Evolutionary conservation across 2,113 vertebrate species (phyloP).

Genomic region (Trichechus manatus): DNA sequence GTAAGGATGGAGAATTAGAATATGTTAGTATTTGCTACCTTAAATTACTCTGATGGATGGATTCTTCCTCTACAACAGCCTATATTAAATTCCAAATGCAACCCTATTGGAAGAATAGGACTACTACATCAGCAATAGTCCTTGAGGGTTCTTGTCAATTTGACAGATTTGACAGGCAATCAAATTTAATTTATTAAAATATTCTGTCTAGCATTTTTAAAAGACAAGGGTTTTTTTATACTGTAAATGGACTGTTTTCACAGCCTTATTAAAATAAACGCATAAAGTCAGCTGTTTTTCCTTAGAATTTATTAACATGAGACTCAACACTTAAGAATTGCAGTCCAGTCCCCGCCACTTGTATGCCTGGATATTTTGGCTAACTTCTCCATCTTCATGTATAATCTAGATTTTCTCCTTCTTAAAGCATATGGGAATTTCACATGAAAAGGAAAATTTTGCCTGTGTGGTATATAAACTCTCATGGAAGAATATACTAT

Average conservation of each 20-base stretch:
- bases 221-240: slow-evolving; percentile 72
- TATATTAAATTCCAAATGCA: slow-evolving; percentile 67
- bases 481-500: neutral
- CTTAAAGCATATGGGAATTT: slow-evolving; percentile 18
- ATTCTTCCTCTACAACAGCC: neutral
- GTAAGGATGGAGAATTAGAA: slow-evolving; percentile 1
- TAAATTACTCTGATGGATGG: slow-evolving; percentile 63
- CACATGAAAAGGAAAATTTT: neutral
- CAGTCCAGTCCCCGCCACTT: neutral
- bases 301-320: slow-evolving; percentile 68
- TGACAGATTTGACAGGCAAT: slow-evolving; percentile 79
- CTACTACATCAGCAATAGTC: slow-evolving; percentile 56
- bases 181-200: slow-evolving; percentile 84
- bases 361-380: neutral
- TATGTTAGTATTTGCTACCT: slow-evolving; percentile 65
- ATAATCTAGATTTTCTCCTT: neutral
- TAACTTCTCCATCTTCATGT: neutral
- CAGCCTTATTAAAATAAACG: slow-evolving; percentile 78
- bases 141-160: slow-evolving; percentile 71
- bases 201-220: slow-evolving; percentile 76
- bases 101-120: slow-evolving; percentile 64
- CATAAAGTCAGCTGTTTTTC: slow-evolving; percentile 77
- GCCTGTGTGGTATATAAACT: neutral
- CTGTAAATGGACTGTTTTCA: slow-evolving; percentile 70
- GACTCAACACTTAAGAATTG: neutral